Evolutionary conservation across 1,140 invertebrate genomes (phyloP).

Genomic region (Trichogramma pretiosum): DNA sequence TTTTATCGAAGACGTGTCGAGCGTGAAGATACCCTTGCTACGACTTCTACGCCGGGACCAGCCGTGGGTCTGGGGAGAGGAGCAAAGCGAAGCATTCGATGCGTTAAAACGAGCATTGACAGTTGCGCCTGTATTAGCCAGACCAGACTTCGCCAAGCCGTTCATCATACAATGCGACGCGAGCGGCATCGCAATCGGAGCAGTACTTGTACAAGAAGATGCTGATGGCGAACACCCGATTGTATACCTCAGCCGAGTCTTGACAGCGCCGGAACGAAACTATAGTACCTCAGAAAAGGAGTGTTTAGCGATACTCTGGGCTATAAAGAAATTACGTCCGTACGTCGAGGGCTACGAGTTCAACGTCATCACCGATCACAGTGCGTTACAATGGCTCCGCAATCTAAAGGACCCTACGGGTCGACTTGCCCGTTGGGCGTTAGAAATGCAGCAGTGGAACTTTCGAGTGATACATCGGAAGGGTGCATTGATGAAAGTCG

Average conservation of each 20-base stretch:
- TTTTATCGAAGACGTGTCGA: background rate
- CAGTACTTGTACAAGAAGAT: slow-evolving; percentile 21
- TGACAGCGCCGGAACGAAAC: background rate
- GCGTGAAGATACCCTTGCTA: background rate
- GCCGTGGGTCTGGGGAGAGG: slow-evolving; percentile 1
- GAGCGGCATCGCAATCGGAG: slow-evolving; percentile 22
- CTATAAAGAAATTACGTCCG: no score
- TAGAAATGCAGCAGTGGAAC: slow-evolving; percentile 4
- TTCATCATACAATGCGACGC: slow-evolving; percentile 25
- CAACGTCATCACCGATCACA: background rate
- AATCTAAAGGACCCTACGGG: slow-evolving; percentile 22
- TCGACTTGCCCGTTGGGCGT: slow-evolving; percentile 22
- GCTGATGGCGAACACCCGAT: slow-evolving; percentile 6
- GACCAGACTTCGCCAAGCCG: slow-evolving; percentile 13
- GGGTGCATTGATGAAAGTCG: background rate
- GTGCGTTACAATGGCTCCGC: background rate
- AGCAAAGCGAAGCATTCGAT: slow-evolving; percentile 4
- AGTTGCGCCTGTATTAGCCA: slow-evolving; percentile 7
- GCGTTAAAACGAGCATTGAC: background rate
- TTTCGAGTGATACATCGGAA: slow-evolving; percentile 6
- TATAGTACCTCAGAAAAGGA: no score
- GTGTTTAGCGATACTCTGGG: no score
- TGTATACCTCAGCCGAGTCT: background rate
- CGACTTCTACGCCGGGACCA: background rate
- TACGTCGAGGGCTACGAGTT: background rate